Base-by-base conservation (phyloP, 2,888 invertebrate genomes). In the Drosophila kambysellisi region DNA sequence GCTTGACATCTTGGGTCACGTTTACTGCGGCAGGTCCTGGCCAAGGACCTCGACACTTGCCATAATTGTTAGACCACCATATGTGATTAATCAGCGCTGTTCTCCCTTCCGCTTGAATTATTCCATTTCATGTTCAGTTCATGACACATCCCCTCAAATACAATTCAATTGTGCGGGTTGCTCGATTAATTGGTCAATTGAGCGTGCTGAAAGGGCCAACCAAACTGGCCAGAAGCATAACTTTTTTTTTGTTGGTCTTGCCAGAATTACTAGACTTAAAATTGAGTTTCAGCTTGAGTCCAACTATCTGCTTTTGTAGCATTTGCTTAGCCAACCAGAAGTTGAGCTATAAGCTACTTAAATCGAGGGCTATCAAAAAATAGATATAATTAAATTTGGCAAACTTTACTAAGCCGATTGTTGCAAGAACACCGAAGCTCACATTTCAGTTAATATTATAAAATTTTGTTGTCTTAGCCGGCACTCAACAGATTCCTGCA, bases 21-120 rank as follows among this genome's bases (percentile, higher is more conserved):
- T 43, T 20, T 43, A 43, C 43, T 43, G 20, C 12, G 46, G 25
- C 46, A 29, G 46, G 46, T 25, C 25, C 4, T 15, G 46, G 46
- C 46, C 20, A 20, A 15, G 46, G 12, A 20, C 46, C 41, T 29
- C 20, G 46, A 20, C 46, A 46, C 48, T 63, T 53, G 50, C 69
- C 58, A 74, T 78, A 79, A 80, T 72, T 82, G 81, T 68, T 72
- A 68, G 57, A 46, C 69, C 76, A 56, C 59, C 74, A 64, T 76
- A 79, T 81, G 81, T 75, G 77, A 83, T 86, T 82, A 85, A 86
- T 87, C 76, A 74, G 72, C 25, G 35, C 15, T 53, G 35, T 25
- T 25, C 35, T 20, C 61, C 25, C 33, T 66, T 76, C 65, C 77
- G 58, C 57, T 63, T 41, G 39, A 70, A 53, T 76, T 35, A 39